These are phyloP conservation scores for Strix uralensis DNA, from an alignment of 2,113 vertebrate genomes.

Conservation along the genomic window DNA sequence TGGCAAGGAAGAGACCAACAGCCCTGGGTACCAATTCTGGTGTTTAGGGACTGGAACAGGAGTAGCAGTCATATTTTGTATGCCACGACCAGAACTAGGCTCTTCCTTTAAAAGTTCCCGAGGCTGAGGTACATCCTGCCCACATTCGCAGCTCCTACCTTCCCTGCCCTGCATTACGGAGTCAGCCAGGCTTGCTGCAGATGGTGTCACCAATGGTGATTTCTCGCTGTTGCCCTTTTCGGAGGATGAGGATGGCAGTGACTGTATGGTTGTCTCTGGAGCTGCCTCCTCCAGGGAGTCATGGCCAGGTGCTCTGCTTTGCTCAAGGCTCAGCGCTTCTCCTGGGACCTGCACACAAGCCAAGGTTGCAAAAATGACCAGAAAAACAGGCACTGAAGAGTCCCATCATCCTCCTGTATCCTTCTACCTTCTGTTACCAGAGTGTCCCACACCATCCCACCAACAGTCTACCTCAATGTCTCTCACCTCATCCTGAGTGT, in stretches of 20 bases:
- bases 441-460: not conserved
- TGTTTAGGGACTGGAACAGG: not conserved
- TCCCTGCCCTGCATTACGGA: constrained; percentile 75
- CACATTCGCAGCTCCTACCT: constrained; percentile 56
- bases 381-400: not conserved
- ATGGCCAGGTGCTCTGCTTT: not conserved
- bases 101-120: not conserved
- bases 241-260: constrained; percentile 44
- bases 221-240: constrained; percentile 61
- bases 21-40: not conserved
- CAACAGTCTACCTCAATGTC: not conserved
- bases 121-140: not conserved
- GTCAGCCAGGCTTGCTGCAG: constrained; percentile 81
- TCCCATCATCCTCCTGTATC: not conserved
- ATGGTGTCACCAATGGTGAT: constrained; percentile 74
- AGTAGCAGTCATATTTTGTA: not conserved
- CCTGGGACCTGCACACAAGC: constrained; percentile 11
- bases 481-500: constrained; percentile 47
- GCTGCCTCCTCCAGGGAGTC: constrained; percentile 46
- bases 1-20: not conserved
- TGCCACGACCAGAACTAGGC: not conserved
- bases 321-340: constrained; percentile 10
- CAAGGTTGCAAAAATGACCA: not conserved
- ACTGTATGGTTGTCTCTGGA: constrained; percentile 14
- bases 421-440: not conserved